Evolutionary conservation across 2,113 vertebrate genomes (phyloP), one percentile per base, ranked within the genome.

Genomic region (Beaufortia kweichowensis): DNA sequence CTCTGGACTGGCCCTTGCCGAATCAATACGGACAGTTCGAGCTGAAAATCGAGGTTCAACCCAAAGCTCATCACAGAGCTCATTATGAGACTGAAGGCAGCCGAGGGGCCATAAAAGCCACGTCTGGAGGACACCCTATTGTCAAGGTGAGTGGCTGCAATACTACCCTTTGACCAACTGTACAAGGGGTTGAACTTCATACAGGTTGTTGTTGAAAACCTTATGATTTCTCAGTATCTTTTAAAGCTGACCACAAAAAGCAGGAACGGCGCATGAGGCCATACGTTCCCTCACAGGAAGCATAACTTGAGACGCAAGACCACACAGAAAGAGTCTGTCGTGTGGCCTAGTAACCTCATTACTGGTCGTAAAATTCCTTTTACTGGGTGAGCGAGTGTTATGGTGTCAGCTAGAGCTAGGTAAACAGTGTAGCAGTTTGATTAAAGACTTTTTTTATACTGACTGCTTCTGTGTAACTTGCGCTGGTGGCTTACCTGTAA

Each of bases 61-160:
- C 97, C 82, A 99, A 99, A 92, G 95, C 97, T 81, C 96, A 99
- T 86, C 97, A 99, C 89, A 90, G 97, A 91, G 97, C 97, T 50
- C 97, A 99, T 90, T 99, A 99, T 84, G 97, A 99, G 92, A 99
- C 97, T 0, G 97, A 99, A 91, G 96, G 97, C 85, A 99, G 97
- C 85, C 91, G 97, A 89, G 97, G 97, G 86, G 97, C 97, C 48
- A 90, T 99, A 67, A 99, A 99, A 91, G 97, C 96, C 71, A 84
- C 95, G 56, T 95, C 95, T 1, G 97, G 96, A 63, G 96, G 95
- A 76, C 97, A 99, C 85, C 97, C 97, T 59, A 82, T 99, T 75
- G 96, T 98, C 71, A 99, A 98, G 96, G 97, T 98, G 95, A 82
- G 81, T 77, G 53, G 19, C 72, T 21, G 46, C 67, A 53, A 6